Evolutionary conservation across 2,797 vertebrate genomes (phyloP), one percentile per base, ranked within the genome.

Genomic region (Natrix natrix): DNA sequence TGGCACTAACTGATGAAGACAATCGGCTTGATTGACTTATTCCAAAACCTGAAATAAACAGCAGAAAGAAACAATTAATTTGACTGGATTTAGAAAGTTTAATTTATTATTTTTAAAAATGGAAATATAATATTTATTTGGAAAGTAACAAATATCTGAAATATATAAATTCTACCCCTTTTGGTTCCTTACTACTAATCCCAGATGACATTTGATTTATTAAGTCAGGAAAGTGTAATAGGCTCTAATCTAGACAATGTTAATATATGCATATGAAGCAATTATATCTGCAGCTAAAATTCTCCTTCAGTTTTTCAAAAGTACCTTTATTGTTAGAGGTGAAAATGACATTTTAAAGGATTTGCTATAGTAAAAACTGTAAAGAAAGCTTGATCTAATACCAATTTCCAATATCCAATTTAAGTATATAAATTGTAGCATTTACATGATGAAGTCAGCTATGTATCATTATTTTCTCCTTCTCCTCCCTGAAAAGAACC

Each of bases 1-100:
- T 99, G 95, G 99, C 99, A 37, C 98, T 99, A 96, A 99, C 99
- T 0, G 99, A 99, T 10, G 99, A 99, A 0, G 99, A 99, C 83
- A 99, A 97, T 94, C 98, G 98, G 96, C 99, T 99, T 0, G 99
- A 99, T 93, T 99, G 99, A 97, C 98, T 99, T 93, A 99, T 99
- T 66, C 99, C 98, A 93, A 98, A 99, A 86, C 98, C 97, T 0
- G 96, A 74, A 89, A 43, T 0, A 96, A 88, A 26, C 96, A 95
- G 94, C 60, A 94, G 94, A 96, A 48, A 90, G 94, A 95, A 94
- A 94, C 83, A 55, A 10, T 92, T 55, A 86, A 91, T 94, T 37
- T 93, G 57, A 90, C 92, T 0, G 86, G 88, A n/a, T 26, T 8
- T 93, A 91, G 0, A 0, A 16, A 2, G 22, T 24, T 87, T 1